Evolutionary conservation across 2,888 invertebrate genomes (phyloP).

Genomic region (Kuschelorhynchus macadamiae): DNA sequence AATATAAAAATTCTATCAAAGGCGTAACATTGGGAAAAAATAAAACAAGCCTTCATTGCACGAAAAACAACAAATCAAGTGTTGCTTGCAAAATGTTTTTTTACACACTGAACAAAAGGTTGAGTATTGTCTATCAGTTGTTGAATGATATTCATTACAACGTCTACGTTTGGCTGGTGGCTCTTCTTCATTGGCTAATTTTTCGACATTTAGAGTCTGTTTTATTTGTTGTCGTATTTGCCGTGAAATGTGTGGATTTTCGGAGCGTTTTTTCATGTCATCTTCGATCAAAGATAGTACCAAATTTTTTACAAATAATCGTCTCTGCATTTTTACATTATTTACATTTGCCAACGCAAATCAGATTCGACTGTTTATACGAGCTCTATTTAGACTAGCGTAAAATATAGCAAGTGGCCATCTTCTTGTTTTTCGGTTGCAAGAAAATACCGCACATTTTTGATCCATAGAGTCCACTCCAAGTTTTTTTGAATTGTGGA

Average conservation of each 20-base stretch:
- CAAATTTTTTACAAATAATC: conserved; percentile 6
- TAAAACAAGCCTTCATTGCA: conserved; percentile 22
- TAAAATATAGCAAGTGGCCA: conserved; percentile 54
- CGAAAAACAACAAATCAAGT: conserved; percentile 18
- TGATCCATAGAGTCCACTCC: conserved; percentile 53
- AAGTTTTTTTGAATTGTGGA: conserved; percentile 56
- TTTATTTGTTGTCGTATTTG: conserved; percentile 20
- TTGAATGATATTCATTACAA: conserved; percentile 15
- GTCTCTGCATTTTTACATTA: no score
- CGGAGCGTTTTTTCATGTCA: conserved; percentile 10
- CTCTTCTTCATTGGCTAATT: conserved; percentile 9
- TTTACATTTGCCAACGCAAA: conserved; percentile 14
- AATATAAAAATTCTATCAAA: no score
- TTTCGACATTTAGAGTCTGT: conserved; percentile 8
- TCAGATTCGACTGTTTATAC: conserved; percentile 6
- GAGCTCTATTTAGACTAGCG: conserved; percentile 21
- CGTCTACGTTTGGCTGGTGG: conserved; percentile 10
- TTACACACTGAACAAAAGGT: conserved; percentile 12
- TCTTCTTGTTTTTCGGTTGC: conserved; percentile 51
- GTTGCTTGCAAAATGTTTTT: conserved; percentile 27
- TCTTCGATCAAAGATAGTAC: conserved; percentile 10
- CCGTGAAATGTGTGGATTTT: conserved; percentile 21
- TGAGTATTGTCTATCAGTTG: conserved; percentile 13
- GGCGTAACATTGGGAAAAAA: no score
- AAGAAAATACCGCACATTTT: conserved; percentile 55